Conservation (phyloP, 2,888 invertebrate genomes). For the Trichogramma evanescens region DNA sequence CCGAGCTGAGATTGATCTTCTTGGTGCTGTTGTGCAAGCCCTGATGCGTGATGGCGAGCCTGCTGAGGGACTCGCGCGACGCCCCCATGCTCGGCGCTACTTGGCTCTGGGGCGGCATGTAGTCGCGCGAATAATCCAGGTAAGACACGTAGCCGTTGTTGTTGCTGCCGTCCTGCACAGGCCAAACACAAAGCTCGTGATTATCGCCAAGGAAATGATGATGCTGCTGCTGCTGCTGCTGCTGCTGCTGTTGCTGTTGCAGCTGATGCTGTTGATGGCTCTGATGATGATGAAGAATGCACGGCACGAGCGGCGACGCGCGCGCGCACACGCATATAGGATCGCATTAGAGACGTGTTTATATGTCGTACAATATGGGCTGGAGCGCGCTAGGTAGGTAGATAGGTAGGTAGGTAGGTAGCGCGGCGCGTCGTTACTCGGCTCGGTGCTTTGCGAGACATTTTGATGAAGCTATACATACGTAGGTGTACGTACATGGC, state of each 20-base stretch:
- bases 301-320: neutral
- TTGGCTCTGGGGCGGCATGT: slow-evolving; percentile 71
- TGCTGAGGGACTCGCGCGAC: slow-evolving; percentile 44
- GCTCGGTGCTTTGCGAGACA: no score
- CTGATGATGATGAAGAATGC: neutral
- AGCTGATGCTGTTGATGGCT: neutral
- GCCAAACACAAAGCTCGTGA: slow-evolving; percentile 13
- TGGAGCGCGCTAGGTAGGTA: no score
- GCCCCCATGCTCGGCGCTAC: slow-evolving; percentile 34
- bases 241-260: neutral
- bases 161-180: slow-evolving; percentile 66
- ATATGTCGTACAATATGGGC: no score
- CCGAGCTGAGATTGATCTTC: slow-evolving; percentile 44
- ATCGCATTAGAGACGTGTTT: no score
- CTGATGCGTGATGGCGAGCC: slow-evolving; percentile 25
- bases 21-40: slow-evolving; percentile 28
- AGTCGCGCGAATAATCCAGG: slow-evolving; percentile 81
- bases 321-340: no score
- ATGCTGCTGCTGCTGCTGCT: neutral
- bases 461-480: no score
- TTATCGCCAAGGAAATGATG: neutral
- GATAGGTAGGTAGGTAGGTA: no score
- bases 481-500: no score
- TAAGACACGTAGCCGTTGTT: slow-evolving; percentile 83
- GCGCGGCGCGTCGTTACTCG: no score